Evolutionary conservation across 2,888 invertebrate genomes (phyloP), one percentile per base, ranked within the genome.

Genomic region (Hypercompe scribonia): DNA sequence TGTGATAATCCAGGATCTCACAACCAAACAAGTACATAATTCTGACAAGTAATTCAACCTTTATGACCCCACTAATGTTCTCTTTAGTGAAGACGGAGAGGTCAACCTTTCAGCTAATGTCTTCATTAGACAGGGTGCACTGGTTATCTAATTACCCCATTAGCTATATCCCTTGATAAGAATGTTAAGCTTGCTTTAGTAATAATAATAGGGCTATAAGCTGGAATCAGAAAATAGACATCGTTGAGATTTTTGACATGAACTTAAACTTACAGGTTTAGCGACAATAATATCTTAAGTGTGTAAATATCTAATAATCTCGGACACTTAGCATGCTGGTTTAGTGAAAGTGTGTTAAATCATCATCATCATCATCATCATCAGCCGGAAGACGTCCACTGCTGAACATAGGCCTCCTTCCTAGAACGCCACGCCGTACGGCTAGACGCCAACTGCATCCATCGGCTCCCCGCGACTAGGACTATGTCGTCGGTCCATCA

Each of bases 81-180:
- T 31, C 61, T 46, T 72, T 63, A 50, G 28, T 31, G 33, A 54
- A 46, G 46, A 34, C 46, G 46, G n/a, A 68, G 50, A 31, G 68
- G 72, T 36, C 61, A 68, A 72, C 72, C 72, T 58, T 68, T 66
- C 72, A 68, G 28, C 61, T 68, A 72, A 72, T 72, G 68, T 58
- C 46, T 63, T 46, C 63, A 72, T 72, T 72, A 72, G 46, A 31
- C 46, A 50, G 71, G 61, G 8, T 68, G 50, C 46, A 64, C n/a
- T 42, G 66, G 66, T 68, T 66, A 64, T n/a, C 10, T 72, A 72
- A 72, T 72, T 72, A 72, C 33, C 64, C 61, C 65, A 72, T 72
- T 72, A 63, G 15, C 68, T n/a, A 64, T 42, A 70, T 70, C 46
- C n/a, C 31, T n/a, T 36, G 33, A 61, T 61, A 28, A 34, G 33